A percentile compares a stretch with the other conserved stretches of the same genome.
Evolutionary conservation across 2,888 invertebrate species (phyloP).

Genomic region (Tetanocera ferruginea): DNA sequence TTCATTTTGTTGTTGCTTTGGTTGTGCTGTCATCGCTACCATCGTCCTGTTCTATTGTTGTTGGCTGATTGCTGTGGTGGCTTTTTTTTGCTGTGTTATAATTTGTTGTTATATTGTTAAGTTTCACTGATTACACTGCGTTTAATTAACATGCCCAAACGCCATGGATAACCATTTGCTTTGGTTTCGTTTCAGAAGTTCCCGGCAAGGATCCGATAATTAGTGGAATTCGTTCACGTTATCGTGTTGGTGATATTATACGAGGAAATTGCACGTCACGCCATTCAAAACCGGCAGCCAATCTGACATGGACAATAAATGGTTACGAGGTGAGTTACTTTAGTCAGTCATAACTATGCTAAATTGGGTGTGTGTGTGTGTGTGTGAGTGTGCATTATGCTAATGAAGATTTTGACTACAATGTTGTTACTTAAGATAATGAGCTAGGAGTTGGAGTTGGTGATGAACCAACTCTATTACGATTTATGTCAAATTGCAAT

Average conservation of each 20-base stretch:
- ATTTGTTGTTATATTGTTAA: not conserved
- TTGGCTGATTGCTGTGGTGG: not conserved
- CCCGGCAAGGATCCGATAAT: slow-evolving; percentile 71
- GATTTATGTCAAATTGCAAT: no score
- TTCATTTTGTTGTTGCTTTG: not conserved
- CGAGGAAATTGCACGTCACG: slow-evolving; percentile 71
- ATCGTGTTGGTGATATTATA: slow-evolving; percentile 70
- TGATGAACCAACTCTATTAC: no score
- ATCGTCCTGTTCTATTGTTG: not conserved
- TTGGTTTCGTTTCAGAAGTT: slow-evolving; percentile 63
- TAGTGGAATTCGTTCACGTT: slow-evolving; percentile 69
- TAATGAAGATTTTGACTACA: no score
- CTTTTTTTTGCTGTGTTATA: not conserved
- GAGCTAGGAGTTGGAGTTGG: no score
- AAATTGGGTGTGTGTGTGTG: not conserved
- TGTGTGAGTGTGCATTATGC: no score
- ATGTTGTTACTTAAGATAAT: no score
- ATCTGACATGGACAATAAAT: slow-evolving; percentile 72
- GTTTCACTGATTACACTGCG: slow-evolving; percentile 1
- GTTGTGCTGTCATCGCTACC: not conserved
- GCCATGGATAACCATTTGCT: slow-evolving; percentile 12
- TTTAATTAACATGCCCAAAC: slow-evolving; percentile 26
- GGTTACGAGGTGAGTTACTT: slow-evolving; percentile 62
- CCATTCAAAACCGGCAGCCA: slow-evolving; percentile 71
- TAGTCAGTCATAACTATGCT: not conserved